phyloP scores from a whole-genome alignment of 2,888 invertebrate genomes.

The Drosophila eohydei region DNA sequence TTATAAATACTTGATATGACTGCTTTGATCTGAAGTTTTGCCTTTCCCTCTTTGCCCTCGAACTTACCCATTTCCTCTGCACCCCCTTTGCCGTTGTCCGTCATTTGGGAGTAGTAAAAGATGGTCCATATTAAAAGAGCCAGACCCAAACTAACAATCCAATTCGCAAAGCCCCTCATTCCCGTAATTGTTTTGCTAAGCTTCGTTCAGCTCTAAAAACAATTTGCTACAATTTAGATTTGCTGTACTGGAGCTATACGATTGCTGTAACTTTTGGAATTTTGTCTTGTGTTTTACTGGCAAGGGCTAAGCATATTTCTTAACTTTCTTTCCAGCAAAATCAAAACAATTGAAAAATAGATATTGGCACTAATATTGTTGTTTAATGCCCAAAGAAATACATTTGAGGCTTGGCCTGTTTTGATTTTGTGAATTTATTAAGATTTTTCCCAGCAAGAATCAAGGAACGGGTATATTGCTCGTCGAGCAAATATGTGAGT shows the following conservation, averaged over 20 bases:
- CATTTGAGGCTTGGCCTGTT: not conserved
- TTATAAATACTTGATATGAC: not conserved
- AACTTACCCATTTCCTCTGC: slow-evolving; percentile 31
- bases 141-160: slow-evolving; percentile 28
- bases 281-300: not conserved
- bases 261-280: slow-evolving; percentile 1
- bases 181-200: not conserved
- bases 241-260: not conserved
- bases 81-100: not conserved
- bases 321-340: not conserved
- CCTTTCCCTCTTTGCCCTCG: not conserved
- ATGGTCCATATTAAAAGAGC: slow-evolving; percentile 37
- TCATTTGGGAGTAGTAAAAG: slow-evolving; percentile 16
- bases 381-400: not conserved
- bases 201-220: not conserved
- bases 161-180: slow-evolving; percentile 27
- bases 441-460: not conserved
- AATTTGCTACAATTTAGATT: slow-evolving; percentile 3
- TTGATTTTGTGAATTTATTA: not conserved
- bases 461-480: too few species aligned
- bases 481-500: too few species aligned
- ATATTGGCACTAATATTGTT: not conserved
- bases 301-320: not conserved
- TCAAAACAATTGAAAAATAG: not conserved
- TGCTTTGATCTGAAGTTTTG: slow-evolving; percentile 18